Evolutionary conservation across 2,113 vertebrate genomes (phyloP).

Genomic region (Tragelaphus buxtoni): DNA sequence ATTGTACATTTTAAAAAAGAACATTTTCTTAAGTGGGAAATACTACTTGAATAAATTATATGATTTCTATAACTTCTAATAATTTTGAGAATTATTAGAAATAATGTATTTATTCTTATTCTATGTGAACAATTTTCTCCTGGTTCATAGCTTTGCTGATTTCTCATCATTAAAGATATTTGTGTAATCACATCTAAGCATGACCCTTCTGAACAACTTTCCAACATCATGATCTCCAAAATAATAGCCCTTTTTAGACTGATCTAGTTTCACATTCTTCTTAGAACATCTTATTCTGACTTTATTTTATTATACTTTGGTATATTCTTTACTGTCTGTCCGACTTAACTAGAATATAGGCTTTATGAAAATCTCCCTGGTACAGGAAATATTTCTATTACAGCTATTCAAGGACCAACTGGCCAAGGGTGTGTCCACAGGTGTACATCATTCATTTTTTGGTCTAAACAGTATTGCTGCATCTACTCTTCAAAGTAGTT

Average conservation of each 20-base stretch:
- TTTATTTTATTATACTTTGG: background rate
- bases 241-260: background rate
- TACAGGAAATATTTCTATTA: background rate
- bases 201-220: background rate
- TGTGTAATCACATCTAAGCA: background rate
- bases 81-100: background rate
- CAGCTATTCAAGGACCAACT: background rate
- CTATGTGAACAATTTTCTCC: background rate
- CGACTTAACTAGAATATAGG: background rate
- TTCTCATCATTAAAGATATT: background rate
- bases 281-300: background rate
- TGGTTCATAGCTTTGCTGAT: background rate
- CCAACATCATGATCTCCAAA: background rate
- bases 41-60: background rate
- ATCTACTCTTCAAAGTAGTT: background rate
- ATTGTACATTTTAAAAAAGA: background rate
- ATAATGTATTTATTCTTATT: background rate
- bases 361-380: background rate
- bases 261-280: background rate
- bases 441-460: background rate
- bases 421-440: fast-evolving
- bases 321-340: background rate
- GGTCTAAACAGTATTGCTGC: fast-evolving
- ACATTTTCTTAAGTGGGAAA: background rate
- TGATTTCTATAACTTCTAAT: background rate